phyloP scores from a whole-genome alignment of 2,888 invertebrate genomes.

The Hybos culiciformis region DNA sequence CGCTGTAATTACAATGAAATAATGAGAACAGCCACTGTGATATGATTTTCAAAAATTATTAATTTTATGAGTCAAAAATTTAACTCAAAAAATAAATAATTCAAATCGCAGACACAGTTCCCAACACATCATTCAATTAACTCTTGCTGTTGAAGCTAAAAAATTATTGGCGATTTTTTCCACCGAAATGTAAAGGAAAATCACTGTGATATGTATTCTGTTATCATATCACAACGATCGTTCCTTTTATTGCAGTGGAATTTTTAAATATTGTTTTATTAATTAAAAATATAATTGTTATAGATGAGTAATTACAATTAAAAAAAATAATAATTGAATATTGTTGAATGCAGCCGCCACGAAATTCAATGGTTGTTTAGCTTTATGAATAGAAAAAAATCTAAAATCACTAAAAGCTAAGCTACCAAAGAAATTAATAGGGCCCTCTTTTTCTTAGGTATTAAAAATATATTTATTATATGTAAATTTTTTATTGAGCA shows the following conservation, averaged over 20 bases:
- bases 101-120: slow-evolving; percentile 25
- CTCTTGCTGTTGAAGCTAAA: background rate
- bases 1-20: too few relatives aligned
- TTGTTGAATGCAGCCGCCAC: slow-evolving; percentile 24
- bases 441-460: slow-evolving; percentile 6
- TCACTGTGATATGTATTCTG: slow-evolving; percentile 33
- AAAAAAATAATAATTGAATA: background rate
- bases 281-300: background rate
- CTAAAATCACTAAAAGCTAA: slow-evolving; percentile 28
- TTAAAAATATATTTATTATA: background rate
- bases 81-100: background rate
- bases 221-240: slow-evolving; percentile 36
- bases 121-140: slow-evolving; percentile 17
- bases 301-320: background rate
- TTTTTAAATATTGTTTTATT: slow-evolving; percentile 1
- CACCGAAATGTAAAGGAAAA: slow-evolving; percentile 33
- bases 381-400: slow-evolving; percentile 33
- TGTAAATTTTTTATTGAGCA: background rate
- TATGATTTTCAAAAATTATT: slow-evolving; percentile 16
- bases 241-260: slow-evolving; percentile 26
- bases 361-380: slow-evolving; percentile 35
- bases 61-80: slow-evolving; percentile 7
- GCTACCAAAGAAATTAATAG: slow-evolving; percentile 34
- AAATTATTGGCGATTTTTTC: slow-evolving; percentile 5
- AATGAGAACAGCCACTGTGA: slow-evolving; percentile 35